Conservation (phyloP, 2,888 invertebrate genomes). For the Drosophila neotestacea region DNA sequence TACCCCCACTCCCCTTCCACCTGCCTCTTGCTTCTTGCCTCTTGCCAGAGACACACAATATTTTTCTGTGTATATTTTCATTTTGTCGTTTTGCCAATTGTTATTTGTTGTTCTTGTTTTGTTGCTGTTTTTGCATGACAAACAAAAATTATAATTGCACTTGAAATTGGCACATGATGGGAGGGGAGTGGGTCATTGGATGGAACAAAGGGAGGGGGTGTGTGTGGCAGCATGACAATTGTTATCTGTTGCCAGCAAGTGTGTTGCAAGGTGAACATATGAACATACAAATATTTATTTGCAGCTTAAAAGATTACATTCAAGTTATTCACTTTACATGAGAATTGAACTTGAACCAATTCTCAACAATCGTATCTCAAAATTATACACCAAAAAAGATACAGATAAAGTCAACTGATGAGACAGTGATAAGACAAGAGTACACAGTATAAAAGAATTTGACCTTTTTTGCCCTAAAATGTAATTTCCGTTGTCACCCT, state of each 20-base stretch:
- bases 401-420: background rate
- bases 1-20: background rate
- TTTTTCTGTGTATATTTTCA: conserved; percentile 54
- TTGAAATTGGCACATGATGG: conserved; percentile 69
- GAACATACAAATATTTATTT: conserved; percentile 1
- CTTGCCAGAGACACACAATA: conserved; percentile 17
- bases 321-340: conserved; percentile 23
- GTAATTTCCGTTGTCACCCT: too few relatives aligned
- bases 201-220: background rate
- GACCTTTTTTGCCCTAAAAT: too few relatives aligned
- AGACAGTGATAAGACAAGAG: background rate
- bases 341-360: conserved; percentile 49
- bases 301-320: conserved; percentile 44
- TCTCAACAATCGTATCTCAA: conserved; percentile 4
- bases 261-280: conserved; percentile 8
- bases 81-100: conserved; percentile 49
- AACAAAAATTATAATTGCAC: conserved; percentile 79
- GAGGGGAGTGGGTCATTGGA: background rate
- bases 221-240: conserved; percentile 48
- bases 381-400: background rate
- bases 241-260: conserved; percentile 41
- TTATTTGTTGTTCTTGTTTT: conserved; percentile 54
- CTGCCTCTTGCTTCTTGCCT: background rate
- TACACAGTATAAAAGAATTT: too few relatives aligned
- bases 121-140: conserved; percentile 69